Evolutionary conservation across 2,113 vertebrate species (phyloP).

Genomic region (Lepidothrix coronata): DNA sequence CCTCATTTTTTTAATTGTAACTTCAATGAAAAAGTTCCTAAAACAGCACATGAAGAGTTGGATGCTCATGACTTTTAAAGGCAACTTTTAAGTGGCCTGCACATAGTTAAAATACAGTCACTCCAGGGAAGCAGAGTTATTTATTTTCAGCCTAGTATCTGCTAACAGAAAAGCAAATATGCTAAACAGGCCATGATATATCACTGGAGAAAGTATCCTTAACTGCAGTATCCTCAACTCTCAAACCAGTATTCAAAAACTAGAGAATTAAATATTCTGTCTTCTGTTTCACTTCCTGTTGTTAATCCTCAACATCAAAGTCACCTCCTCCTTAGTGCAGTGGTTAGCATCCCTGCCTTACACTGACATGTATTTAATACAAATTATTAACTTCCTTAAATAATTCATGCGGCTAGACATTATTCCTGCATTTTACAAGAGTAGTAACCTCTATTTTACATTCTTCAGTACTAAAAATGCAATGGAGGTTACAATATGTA

Average conservation of each 20-base stretch:
- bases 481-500: neutral
- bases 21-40: conserved; percentile 55
- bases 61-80: neutral
- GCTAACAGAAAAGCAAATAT: conserved; percentile 31
- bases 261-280: conserved; percentile 80
- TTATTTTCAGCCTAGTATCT: conserved; percentile 31
- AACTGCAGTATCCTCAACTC: conserved; percentile 35
- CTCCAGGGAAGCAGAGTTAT: neutral
- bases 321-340: conserved; percentile 77
- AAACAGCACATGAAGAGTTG: neutral
- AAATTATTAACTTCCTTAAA: conserved; percentile 66
- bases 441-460: conserved; percentile 54
- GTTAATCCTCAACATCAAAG: conserved; percentile 84
- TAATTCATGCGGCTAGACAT: conserved; percentile 57
- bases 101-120: conserved; percentile 9
- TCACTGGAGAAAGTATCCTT: conserved; percentile 9
- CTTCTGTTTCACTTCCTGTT: conserved; percentile 80
- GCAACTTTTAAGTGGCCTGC: conserved; percentile 52
- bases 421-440: conserved; percentile 64
- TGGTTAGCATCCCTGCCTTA: conserved; percentile 77
- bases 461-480: conserved; percentile 31
- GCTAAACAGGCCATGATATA: neutral
- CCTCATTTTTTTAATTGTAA: conserved; percentile 1
- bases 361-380: conserved; percentile 63
- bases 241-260: conserved; percentile 75